Evolutionary conservation across 2,797 vertebrate species (phyloP), one percentile per base, ranked within the genome.

Genomic region (Rhinichthys osculus): DNA sequence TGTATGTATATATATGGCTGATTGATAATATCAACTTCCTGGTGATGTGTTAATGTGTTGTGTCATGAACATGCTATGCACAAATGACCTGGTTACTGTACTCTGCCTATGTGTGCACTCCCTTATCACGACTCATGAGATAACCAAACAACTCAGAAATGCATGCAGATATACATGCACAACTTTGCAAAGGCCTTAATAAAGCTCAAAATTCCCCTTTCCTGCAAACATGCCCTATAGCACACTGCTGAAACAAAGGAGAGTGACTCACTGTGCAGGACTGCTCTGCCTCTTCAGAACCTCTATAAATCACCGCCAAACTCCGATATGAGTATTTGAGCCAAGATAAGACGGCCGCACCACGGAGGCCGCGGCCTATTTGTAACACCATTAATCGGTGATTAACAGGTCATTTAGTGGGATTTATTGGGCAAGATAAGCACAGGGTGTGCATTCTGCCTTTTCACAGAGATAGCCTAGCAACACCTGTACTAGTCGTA

Each of bases 381-480:
- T 93, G 84, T 90, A 91, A 89, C 87, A 87, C 90, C 91, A 93
- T 95, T 96, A 94, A 95, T 93, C 89, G 88, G 92, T 92, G 94
- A 96, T 96, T 95, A 96, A 91, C 90, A 90, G 92, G 88, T 91
- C 76, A 71, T 93, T 95, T 93, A 94, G 90, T 90, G 91, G 93
- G 94, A 94, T 95, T 95, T 95, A 94, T 92, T 81, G 92, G 91
- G 89, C 5, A 73, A 88, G 95, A 96, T 95, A 94, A 94, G 92
- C 91, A 92, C 90, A 90, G 90, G 90, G 92, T 92, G 94, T 76
- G 92, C 90, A 92, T 92, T 91, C 89, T 90, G 69, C 73, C 77
- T 85, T 64, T 78, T 73, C 8, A 78, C 74, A 69, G 27, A 40
- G 78, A 78, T 81, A 64, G 67, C 40, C 21, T 19, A 62, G 76